A percentile compares a stretch with the other conserved stretches of the same genome.
Evolutionary conservation across 2,113 vertebrate species (phyloP).

Genomic region (Oenanthe oenanthe): DNA sequence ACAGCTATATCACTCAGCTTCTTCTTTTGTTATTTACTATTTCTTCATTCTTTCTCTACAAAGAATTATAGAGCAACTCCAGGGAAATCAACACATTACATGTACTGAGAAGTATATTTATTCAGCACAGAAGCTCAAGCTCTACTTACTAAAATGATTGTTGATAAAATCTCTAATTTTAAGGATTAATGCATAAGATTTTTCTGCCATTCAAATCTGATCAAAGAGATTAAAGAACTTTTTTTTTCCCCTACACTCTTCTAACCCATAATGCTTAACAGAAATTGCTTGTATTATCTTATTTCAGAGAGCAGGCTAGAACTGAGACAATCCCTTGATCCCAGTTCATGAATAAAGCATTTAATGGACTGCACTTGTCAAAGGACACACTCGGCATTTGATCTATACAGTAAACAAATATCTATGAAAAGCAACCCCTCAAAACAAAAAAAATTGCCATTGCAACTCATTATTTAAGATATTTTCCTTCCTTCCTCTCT

Average conservation of each 20-base stretch:
- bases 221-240: slow-evolving; percentile 64
- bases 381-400: slow-evolving; percentile 52
- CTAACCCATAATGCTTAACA: slow-evolving; percentile 48
- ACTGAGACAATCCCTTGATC: slow-evolving; percentile 63
- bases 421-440: neutral
- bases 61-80: slow-evolving; percentile 29
- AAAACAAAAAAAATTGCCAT: neutral
- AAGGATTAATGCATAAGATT: slow-evolving; percentile 62
- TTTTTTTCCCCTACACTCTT: neutral
- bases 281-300: slow-evolving; percentile 58
- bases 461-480: neutral
- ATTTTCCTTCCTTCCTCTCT: neutral
- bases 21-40: slow-evolving; percentile 15
- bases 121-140: slow-evolving; percentile 35
- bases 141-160: slow-evolving; percentile 53
- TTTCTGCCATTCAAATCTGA: slow-evolving; percentile 54
- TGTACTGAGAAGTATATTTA: slow-evolving; percentile 42
- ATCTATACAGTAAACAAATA: slow-evolving; percentile 56
- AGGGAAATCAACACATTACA: slow-evolving; percentile 33
- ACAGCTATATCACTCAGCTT: neutral
- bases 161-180: slow-evolving; percentile 69
- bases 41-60: neutral
- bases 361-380: slow-evolving; percentile 62
- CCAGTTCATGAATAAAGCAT: slow-evolving; percentile 71
- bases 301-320: slow-evolving; percentile 59